Evolutionary conservation across 2,113 vertebrate genomes (phyloP).

Genomic region (Bothrops jararaca): DNA sequence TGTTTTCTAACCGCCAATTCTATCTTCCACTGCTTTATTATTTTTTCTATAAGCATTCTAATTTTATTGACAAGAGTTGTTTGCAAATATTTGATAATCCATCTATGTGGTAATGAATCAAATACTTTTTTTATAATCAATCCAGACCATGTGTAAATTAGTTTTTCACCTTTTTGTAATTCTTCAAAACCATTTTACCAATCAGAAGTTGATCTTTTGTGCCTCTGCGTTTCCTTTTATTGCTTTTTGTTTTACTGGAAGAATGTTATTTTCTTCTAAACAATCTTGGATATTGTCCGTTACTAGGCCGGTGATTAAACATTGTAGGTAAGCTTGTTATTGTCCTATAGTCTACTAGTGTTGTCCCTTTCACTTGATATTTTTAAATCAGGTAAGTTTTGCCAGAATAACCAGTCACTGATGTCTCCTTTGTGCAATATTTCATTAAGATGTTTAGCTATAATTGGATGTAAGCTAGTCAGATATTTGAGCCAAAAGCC

Average conservation of each 20-base stretch:
- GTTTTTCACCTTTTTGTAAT: no score
- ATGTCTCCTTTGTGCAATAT: not conserved
- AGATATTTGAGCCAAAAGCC: not conserved
- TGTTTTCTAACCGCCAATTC: not conserved
- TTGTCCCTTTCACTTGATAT: not conserved
- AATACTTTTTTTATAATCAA: not conserved
- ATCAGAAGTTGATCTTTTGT: no score
- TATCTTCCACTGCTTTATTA: not conserved
- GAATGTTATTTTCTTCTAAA: not conserved
- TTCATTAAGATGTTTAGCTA: not conserved
- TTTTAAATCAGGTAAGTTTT: not conserved
- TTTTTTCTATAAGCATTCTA: not conserved
- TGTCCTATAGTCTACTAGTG: not conserved
- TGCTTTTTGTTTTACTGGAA: not conserved
- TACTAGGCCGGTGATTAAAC: not conserved
- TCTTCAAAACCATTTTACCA: no score
- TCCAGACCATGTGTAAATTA: not conserved
- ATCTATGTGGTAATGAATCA: not conserved
- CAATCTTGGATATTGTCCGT: not conserved
- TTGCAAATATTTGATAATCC: not conserved
- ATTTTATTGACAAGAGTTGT: not conserved
- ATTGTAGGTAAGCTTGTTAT: not conserved
- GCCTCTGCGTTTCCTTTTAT: not conserved
- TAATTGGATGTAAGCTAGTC: not conserved
- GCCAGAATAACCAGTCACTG: not conserved